Base-by-base conservation (phyloP, 1,140 invertebrate species). In the Thaumatotibia leucotreta region DNA sequence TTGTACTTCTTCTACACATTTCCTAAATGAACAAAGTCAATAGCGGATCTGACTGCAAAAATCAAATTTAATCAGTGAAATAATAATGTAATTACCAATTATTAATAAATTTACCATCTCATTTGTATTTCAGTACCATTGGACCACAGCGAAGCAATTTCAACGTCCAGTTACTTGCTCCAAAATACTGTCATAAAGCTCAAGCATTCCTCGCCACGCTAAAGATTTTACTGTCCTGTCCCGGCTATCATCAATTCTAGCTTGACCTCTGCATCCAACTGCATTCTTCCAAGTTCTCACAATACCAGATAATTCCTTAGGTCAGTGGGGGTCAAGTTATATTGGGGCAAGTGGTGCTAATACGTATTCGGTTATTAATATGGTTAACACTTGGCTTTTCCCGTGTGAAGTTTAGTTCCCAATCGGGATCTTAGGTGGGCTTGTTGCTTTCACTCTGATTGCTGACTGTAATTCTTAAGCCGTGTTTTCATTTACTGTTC, bases 321-420 rank as follows among this genome's bases (percentile, higher is more conserved):
- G 52, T 58, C 52, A 58, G 52, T 6, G 52, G 14, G 14, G 52
- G 52, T 29, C 52, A 58, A 27, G 24, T 6, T 58, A 58, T 58
- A 58, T 11, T 58, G 52, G 50, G 10, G 23, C 10, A 10, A 1
- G 2, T 29, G 52, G 52, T 58, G 52, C 27, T 58, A 58, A 58
- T 58, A 54, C 50, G 52, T n/a, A 27, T 27, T 31, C 23, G n/a
- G 52, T 14, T 58, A 58, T 58, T 58, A 58, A 58, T 58, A 58
- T 58, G 24, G 52, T 58, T 58, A 58, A 58, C 52, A 24, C 52
- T 58, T 58, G 23, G 52, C 23, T 58, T 58, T 58, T 58, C 52
- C 52, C 52, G 52, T 58, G 52, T 58, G 52, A 54, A 58, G 52
- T 58, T 58, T 58, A 24, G 52, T 58, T 58, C 24, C 23, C 14